Conservation (phyloP, 1,140 invertebrate genomes). For the Drosophila kurseongensis region DNA sequence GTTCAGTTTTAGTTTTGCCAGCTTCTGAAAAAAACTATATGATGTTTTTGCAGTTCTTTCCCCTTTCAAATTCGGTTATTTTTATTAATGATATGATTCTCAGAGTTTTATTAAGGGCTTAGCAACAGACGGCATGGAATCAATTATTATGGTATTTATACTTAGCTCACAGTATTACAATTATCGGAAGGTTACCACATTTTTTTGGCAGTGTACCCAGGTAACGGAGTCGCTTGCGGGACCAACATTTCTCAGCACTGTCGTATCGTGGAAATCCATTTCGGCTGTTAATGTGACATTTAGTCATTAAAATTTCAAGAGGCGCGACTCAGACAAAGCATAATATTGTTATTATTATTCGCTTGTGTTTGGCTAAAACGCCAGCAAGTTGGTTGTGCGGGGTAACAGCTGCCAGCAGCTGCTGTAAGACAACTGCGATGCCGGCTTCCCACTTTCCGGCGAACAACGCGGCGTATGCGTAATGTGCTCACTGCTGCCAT, state of each 20-base stretch:
- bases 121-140: too few relatives aligned
- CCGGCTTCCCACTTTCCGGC: neutral
- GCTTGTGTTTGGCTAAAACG: constrained; percentile 27
- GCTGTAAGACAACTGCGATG: constrained; percentile 26
- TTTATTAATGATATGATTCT: too few relatives aligned
- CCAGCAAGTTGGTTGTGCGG: constrained; percentile 29
- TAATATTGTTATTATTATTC: constrained; percentile 75
- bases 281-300: constrained; percentile 74
- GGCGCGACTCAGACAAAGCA: constrained; percentile 61
- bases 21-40: too few relatives aligned
- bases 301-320: constrained; percentile 75
- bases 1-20: too few relatives aligned
- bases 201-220: constrained; percentile 7
- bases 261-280: constrained; percentile 58
- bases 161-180: too few relatives aligned
- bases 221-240: constrained; percentile 1
- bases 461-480: constrained; percentile 61
- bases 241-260: constrained; percentile 26
- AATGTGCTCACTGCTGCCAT: constrained; percentile 33
- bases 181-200: too few relatives aligned
- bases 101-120: too few relatives aligned
- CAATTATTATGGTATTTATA: too few relatives aligned
- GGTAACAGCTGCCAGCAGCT: constrained; percentile 66
- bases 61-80: too few relatives aligned
- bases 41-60: too few relatives aligned